Evolutionary conservation across 2,797 vertebrate species (phyloP).

Genomic region (Dromococcyx pavoninus): DNA sequence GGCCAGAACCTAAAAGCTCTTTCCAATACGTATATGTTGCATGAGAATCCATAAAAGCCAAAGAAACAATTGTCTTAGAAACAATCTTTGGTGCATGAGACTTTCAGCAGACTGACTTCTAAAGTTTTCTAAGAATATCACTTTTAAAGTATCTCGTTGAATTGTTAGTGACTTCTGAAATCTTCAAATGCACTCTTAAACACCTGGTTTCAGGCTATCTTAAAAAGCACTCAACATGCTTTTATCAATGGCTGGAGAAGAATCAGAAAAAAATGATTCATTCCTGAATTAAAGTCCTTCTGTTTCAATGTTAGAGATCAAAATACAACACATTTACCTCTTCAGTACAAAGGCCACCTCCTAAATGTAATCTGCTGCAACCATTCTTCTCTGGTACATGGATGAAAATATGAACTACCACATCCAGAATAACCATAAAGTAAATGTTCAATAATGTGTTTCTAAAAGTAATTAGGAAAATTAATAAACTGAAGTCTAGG

Average conservation of each 20-base stretch:
- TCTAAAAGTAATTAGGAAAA: not conserved
- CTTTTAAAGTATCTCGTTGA: not conserved
- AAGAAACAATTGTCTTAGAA: not conserved
- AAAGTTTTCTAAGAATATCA: not conserved
- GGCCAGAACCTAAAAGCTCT: not conserved
- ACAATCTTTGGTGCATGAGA: not conserved
- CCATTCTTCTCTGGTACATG: not conserved
- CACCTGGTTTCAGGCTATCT: not conserved
- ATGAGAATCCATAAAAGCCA: rapidly evolving
- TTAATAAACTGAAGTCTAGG: not conserved
- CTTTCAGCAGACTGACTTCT: not conserved
- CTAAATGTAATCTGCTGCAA: not conserved
- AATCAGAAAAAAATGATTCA: not conserved
- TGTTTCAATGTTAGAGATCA: not conserved
- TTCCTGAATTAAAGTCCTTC: not conserved
- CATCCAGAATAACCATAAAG: not conserved
- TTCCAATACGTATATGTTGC: rapidly evolving
- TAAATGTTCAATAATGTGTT: not conserved
- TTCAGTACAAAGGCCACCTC: not conserved
- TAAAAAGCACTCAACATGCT: not conserved
- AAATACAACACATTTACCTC: not conserved
- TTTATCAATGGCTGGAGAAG: not conserved
- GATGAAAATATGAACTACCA: not conserved
- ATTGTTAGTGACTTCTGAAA: not conserved
- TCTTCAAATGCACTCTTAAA: not conserved